A percentile compares a stretch with the other conserved stretches of the same genome.
These are phyloP conservation scores for Melanerpes formicivorus DNA, from an alignment of 2,113 vertebrate genomes.

Conservation along the genomic window DNA sequence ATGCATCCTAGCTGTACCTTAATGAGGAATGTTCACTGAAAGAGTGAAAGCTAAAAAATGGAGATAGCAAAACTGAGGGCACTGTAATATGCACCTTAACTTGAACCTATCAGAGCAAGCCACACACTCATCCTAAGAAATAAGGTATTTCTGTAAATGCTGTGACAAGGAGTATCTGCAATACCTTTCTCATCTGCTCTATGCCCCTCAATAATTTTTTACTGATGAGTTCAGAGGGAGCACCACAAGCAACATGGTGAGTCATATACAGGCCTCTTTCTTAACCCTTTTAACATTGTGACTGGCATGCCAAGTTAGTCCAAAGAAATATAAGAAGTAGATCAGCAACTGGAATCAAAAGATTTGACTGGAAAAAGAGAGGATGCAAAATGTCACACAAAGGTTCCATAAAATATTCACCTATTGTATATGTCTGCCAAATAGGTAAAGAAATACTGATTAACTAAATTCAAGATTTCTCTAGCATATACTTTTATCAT, in stretches of 20 bases:
- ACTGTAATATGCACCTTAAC: neutral
- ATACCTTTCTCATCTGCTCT: neutral
- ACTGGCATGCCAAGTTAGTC: neutral
- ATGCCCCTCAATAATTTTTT: neutral
- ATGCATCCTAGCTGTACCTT: neutral
- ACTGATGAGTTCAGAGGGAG: neutral
- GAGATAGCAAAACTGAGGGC: neutral
- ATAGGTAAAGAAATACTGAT: neutral
- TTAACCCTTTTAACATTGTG: neutral
- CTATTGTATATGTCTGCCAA: neutral
- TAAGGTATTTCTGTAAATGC: neutral
- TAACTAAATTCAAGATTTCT: neutral
- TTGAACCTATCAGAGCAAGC: neutral
- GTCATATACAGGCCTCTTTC: neutral
- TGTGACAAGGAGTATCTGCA: neutral
- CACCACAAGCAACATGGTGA: neutral
- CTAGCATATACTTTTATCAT: neutral
- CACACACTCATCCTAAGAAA: neutral
- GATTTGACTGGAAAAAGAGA: neutral
- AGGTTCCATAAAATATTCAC: neutral
- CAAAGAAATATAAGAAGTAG: neutral
- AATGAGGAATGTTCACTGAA: neutral
- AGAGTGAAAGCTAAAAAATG: neutral
- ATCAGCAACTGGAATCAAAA: neutral
- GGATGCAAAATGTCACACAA: neutral